These are phyloP conservation scores for Brachyrhaphis roseni DNA, from an alignment of 2,797 vertebrate species.

Conservation along the genomic window DNA sequence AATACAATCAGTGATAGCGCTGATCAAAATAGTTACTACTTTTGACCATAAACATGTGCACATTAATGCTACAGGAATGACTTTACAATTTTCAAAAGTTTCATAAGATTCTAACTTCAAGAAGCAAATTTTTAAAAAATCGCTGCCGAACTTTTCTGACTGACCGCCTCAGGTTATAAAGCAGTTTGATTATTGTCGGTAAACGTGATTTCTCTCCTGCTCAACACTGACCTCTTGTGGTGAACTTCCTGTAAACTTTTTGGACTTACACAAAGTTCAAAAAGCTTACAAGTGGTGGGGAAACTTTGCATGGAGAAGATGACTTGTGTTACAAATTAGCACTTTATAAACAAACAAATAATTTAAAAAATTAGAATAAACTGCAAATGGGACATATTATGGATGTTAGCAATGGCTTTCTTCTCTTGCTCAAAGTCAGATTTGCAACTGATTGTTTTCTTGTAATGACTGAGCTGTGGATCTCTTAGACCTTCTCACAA, in stretches of 20 bases:
- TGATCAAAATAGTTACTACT: background rate
- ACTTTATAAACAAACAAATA: background rate
- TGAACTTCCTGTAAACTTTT: background rate
- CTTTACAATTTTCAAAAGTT: background rate
- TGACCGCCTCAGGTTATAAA: background rate
- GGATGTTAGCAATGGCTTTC: background rate
- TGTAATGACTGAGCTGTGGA: background rate
- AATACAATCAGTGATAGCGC: background rate
- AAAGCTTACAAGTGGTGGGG: too few relatives aligned
- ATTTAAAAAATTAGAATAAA: background rate
- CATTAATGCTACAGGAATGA: background rate
- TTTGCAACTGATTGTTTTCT: background rate
- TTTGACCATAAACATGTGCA: background rate
- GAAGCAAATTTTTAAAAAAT: background rate
- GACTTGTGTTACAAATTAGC: background rate
- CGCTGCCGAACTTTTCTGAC: background rate
- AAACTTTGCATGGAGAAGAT: background rate
- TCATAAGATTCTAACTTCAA: background rate
- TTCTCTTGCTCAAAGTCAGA: background rate
- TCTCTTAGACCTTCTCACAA: background rate
- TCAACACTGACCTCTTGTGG: conserved; percentile 17
- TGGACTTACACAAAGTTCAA: too few relatives aligned
- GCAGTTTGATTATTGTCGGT: background rate
- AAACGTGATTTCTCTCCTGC: background rate
- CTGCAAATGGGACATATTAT: background rate